phyloP scores from a whole-genome alignment of 1,140 invertebrate genomes.

The Zaprionus inermis region DNA sequence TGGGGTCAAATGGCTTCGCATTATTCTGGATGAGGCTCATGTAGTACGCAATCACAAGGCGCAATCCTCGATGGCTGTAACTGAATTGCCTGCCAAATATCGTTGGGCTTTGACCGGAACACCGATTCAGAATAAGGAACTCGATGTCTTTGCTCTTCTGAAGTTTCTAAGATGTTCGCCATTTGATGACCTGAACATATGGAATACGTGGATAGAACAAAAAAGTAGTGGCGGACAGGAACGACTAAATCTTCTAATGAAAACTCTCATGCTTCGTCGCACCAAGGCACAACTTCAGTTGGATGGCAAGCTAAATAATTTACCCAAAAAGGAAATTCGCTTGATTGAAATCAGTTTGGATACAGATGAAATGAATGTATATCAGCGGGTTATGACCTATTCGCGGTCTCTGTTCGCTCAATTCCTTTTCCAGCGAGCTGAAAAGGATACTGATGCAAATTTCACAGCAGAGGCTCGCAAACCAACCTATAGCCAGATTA shows the following conservation, averaged over 20 bases:
- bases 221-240: slow-evolving; percentile 89
- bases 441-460: slow-evolving; percentile 86
- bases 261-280: slow-evolving; percentile 91
- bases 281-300: slow-evolving; percentile 92
- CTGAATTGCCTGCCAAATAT: slow-evolving; percentile 86
- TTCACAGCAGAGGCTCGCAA: slow-evolving; percentile 53
- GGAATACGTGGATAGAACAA: slow-evolving; percentile 88
- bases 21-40: slow-evolving; percentile 97
- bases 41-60: slow-evolving; percentile 94
- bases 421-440: slow-evolving; percentile 90
- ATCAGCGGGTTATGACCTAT: slow-evolving; percentile 90
- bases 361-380: slow-evolving; percentile 90
- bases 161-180: slow-evolving; percentile 93
- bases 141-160: slow-evolving; percentile 94
- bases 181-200: slow-evolving; percentile 92
- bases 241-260: slow-evolving; percentile 91
- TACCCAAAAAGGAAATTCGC: slow-evolving; percentile 88
- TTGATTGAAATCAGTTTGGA: slow-evolving; percentile 87
- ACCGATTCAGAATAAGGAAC: slow-evolving; percentile 96
- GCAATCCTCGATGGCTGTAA: slow-evolving; percentile 89
- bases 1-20: slow-evolving; percentile 89
- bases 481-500: slow-evolving; percentile 73
- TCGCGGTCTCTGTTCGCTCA: slow-evolving; percentile 90
- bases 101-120: slow-evolving; percentile 97
- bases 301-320: slow-evolving; percentile 85